phyloP scores from a whole-genome alignment of 2,797 vertebrate genomes.

The Crenuchus spilurus region DNA sequence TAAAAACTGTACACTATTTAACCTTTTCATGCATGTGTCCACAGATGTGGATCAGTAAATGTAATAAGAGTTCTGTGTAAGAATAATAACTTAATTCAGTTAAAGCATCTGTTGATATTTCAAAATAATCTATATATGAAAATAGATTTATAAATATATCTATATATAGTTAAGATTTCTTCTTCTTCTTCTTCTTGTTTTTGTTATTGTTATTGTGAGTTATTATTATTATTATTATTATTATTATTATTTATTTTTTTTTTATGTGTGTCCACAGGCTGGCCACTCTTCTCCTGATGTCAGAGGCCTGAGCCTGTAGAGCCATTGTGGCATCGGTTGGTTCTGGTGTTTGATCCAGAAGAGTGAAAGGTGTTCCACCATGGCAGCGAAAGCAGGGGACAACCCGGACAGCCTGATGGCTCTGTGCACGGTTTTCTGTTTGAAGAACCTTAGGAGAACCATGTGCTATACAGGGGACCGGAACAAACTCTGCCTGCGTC shows the following conservation, averaged over 20 bases:
- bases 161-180: too few relatives aligned
- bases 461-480: conserved; percentile 91
- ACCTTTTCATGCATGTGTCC: too few relatives aligned
- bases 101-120: too few relatives aligned
- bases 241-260: too few relatives aligned
- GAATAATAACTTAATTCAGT: too few relatives aligned
- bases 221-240: neutral
- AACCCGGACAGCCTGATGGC: conserved; percentile 93
- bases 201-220: neutral
- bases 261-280: neutral
- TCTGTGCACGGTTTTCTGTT: conserved; percentile 89
- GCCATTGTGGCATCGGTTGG: conserved; percentile 40
- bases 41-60: too few relatives aligned
- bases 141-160: too few relatives aligned
- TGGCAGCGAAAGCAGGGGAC: conserved; percentile 92
- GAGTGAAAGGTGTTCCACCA: conserved; percentile 64
- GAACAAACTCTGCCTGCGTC: conserved; percentile 85
- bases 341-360: conserved; percentile 53
- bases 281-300: conserved; percentile 21
- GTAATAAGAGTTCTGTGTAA: too few relatives aligned
- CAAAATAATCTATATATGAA: too few relatives aligned
- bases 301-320: neutral
- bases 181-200: too few relatives aligned
- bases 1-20: too few relatives aligned
- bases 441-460: conserved; percentile 92